Evolutionary conservation across 2,113 vertebrate genomes (phyloP), one percentile per base, ranked within the genome.

Genomic region (Psophia crepitans): DNA sequence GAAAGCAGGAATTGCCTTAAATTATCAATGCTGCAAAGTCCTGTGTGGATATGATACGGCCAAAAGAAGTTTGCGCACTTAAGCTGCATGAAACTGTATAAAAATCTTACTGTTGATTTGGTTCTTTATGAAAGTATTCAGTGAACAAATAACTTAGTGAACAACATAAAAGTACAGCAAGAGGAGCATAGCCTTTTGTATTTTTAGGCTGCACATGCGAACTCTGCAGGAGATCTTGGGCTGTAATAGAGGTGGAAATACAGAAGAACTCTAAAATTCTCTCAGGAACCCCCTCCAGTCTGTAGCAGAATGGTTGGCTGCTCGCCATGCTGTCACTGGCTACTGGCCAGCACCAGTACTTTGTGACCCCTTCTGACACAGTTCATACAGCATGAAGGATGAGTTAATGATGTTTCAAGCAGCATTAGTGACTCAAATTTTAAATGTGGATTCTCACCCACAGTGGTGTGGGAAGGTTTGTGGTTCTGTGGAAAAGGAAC

Each of bases 371-470:
- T 85, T 76, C 89, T 93, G 74, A 91, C 1, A 28, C 69, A 79
- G 89, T 89, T 82, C 23, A 4, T 6, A 57, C 57, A 49, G 74
- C 37, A 37, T 68, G 86, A 74, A 92, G 84, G 96, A 92, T 95
- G 89, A 93, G 57, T 68, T 95, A 84, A 82, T 76, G 74, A 77
- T 95, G 44, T 77, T 95, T 84, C 44, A 76, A 48, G 63, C 18
- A 63, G 51, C 49, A 54, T 61, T 91, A 65, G 43, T 79, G 77
- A 92, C 73, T 85, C 84, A 46, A 49, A 61, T 73, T 89, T 95
- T 84, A 82, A 54, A 65, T 49, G 61, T 71, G 39, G 17, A 30
- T 71, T 93, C 41, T 89, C 35, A 48, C 60, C 48, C n/a, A 39
- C 69, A 54, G 73, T 71, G 56, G 8, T 89, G 44, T 70, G 70